Evolutionary conservation across 2,888 invertebrate genomes (phyloP).

Genomic region (Lepidocyrtoides sp.): DNA sequence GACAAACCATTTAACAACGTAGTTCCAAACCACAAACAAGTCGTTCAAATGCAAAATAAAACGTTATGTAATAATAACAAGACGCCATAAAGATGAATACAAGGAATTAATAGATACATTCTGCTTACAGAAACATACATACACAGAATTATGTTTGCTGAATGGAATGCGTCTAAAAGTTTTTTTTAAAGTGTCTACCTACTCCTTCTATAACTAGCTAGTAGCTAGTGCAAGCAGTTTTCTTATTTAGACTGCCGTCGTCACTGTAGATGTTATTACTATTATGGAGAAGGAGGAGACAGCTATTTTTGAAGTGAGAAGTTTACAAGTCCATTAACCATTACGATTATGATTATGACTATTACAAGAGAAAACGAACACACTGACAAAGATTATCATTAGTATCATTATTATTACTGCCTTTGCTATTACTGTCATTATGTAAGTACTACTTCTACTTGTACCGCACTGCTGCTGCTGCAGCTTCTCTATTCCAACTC

Average conservation of each 20-base stretch:
- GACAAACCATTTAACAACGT: constrained; percentile 48
- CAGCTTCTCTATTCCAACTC: neutral
- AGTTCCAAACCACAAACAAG: constrained; percentile 74
- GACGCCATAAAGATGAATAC: constrained; percentile 53
- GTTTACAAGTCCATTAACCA: constrained; percentile 79
- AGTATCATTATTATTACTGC: constrained; percentile 75
- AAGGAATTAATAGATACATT: constrained; percentile 32
- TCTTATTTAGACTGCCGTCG: neutral
- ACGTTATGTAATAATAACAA: constrained; percentile 65
- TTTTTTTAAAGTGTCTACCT: constrained; percentile 6
- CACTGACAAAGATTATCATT: constrained; percentile 77
- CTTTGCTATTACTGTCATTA: constrained; percentile 69
- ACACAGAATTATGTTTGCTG: neutral
- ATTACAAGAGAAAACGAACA: constrained; percentile 73
- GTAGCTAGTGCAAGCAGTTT: neutral
- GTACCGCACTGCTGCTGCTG: constrained; percentile 1
- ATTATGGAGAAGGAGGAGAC: constrained; percentile 65
- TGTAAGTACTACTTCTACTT: constrained; percentile 41
- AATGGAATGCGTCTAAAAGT: neutral
- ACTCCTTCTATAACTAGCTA: neutral
- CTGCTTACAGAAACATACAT: neutral
- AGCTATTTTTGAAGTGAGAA: constrained; percentile 76
- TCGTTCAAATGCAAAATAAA: constrained; percentile 74
- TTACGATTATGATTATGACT: constrained; percentile 79
- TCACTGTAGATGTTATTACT: neutral